phyloP scores from a whole-genome alignment of 2,797 vertebrate species.

The Melanitta fusca region DNA sequence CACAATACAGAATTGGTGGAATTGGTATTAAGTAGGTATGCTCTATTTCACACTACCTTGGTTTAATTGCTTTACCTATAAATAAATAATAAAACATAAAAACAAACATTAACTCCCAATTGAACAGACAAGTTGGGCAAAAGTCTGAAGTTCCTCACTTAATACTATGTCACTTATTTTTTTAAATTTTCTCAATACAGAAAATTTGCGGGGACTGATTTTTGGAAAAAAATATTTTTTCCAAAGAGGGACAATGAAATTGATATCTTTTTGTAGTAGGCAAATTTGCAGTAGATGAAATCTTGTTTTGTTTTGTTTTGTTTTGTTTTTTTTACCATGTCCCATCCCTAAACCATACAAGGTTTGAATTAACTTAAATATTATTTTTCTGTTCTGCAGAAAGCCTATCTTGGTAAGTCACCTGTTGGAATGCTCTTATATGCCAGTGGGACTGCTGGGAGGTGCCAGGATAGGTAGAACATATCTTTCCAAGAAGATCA shows the following conservation, averaged over 20 bases:
- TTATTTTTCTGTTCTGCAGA: background rate
- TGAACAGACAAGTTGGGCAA: background rate
- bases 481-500: background rate
- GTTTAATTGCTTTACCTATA: background rate
- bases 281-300: background rate
- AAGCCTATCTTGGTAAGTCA: background rate
- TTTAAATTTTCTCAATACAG: background rate
- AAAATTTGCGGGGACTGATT: background rate
- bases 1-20: background rate
- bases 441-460: background rate
- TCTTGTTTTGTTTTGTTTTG: background rate
- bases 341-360: background rate
- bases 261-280: background rate
- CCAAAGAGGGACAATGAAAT: background rate
- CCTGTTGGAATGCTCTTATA: background rate
- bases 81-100: background rate
- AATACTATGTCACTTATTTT: background rate
- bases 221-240: background rate
- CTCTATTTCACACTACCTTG: background rate
- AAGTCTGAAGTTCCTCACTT: background rate
- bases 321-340: background rate
- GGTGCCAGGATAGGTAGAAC: background rate
- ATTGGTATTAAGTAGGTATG: background rate
- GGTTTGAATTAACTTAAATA: background rate
- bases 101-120: background rate